Conservation (phyloP, 2,888 invertebrate genomes). For the Cephalotes varians region DNA sequence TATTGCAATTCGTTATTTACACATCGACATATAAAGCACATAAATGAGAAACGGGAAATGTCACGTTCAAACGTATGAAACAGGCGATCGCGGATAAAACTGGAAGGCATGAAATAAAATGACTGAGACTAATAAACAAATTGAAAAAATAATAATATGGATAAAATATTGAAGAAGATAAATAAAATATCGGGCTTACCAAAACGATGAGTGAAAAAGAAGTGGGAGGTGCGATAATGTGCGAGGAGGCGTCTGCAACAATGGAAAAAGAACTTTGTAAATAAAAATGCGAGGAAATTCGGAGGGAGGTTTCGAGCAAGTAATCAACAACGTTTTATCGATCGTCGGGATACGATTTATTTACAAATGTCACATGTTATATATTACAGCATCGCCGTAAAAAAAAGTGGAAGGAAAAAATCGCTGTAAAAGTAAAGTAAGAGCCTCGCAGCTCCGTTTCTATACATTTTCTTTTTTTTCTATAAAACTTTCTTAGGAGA, state of each 20-base stretch:
- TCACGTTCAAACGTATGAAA: not conserved
- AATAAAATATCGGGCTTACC: slow-evolving; percentile 60
- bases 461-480: not conserved
- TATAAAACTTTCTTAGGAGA: too few relatives aligned
- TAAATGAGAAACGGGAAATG: not conserved
- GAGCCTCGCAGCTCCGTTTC: not conserved
- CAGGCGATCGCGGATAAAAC: not conserved
- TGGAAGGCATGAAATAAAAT: not conserved
- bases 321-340: slow-evolving; percentile 33
- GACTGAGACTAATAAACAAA: not conserved
- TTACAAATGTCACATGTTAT: slow-evolving; percentile 36
- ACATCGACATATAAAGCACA: not conserved
- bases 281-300: slow-evolving; percentile 31
- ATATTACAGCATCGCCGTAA: not conserved
- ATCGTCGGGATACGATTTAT: slow-evolving; percentile 30
- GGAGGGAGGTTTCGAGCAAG: not conserved
- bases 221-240: slow-evolving; percentile 35
- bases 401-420: not conserved
- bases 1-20: not conserved
- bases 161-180: not conserved
- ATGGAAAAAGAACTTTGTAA: slow-evolving; percentile 37
- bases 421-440: not conserved
- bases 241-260: slow-evolving; percentile 44
- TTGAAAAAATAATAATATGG: not conserved
- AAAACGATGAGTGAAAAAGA: slow-evolving; percentile 61